Base-by-base conservation (phyloP, 2,888 invertebrate species). In the Nasonia oneida region DNA sequence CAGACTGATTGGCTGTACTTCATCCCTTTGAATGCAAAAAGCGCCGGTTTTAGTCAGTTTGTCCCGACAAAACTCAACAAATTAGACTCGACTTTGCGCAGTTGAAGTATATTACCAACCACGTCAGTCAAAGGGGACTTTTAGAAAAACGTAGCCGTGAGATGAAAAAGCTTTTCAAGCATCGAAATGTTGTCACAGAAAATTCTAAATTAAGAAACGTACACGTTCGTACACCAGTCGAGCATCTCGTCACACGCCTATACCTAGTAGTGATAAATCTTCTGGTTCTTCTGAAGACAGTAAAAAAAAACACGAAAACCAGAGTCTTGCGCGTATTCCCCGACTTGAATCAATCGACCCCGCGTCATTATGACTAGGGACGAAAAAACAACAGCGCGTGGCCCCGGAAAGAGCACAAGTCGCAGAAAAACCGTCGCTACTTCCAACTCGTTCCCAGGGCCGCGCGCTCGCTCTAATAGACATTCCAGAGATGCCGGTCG, bases 401-500 rank as follows among this genome's bases (percentile, higher is more conserved):
- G 4, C 12, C 12, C 10, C 23, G n/a, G 42, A 10, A 23, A 61
- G 47, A 70, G 29, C 5, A 57, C 15, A 71, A 77, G 70, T 47
- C 53, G 29, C 29, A 37, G 29, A 18, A 79, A 73, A 71, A 71
- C 8, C 23, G 50, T 71, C 61, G 73, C 3, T 8, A 2, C 23
- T 53, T 53, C 64, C 18, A 80, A 75, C 70, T 42, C 10, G 39
- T 64, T 74, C 29, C 67, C 80, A 75, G 67, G 80, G 75, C 73
- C 73, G 39, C 23, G 79, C 23, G 79, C 18, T 61, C 80, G 14
- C 53, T 18, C 3, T 61, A 61, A 61, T 81, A 81, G 70, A 67
- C 81, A 84, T 76, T 84, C 70, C 80, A 71, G 61, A 81, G 23
- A 84, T 81, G 67, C 81, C 70, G 15, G 47, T 57, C 39, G 57